Evolutionary conservation across 2,797 vertebrate species (phyloP).

Genomic region (Myotis pilosus): DNA sequence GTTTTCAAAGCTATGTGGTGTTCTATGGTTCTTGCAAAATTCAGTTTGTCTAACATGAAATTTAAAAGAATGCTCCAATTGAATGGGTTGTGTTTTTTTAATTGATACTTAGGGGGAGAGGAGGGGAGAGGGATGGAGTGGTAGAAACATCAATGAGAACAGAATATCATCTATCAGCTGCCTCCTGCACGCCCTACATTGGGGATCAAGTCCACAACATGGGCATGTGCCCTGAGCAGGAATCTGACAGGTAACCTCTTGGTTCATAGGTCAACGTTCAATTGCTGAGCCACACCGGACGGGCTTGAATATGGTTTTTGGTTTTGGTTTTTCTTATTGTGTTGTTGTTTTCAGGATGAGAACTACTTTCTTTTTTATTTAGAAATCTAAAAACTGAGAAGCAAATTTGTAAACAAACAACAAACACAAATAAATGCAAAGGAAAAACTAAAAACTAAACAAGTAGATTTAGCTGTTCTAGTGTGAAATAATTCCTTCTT

Average conservation of each 20-base stretch:
- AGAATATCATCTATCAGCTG: too few species aligned
- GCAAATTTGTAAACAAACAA: background rate
- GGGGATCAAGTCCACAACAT: too few species aligned
- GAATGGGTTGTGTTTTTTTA: background rate
- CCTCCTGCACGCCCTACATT: too few species aligned
- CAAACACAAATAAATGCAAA: background rate
- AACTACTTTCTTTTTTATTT: background rate
- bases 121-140: too few species aligned
- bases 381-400: background rate
- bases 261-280: too few species aligned
- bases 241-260: too few species aligned
- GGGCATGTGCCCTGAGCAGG: too few species aligned
- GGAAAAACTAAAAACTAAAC: background rate
- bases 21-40: background rate
- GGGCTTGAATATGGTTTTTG: too few species aligned
- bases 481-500: background rate
- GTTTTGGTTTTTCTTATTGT: too few species aligned
- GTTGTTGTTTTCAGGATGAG: background rate
- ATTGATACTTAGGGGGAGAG: too few species aligned
- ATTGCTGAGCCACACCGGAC: too few species aligned
- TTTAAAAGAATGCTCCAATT: background rate
- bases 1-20: background rate
- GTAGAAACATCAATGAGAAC: too few species aligned
- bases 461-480: background rate
- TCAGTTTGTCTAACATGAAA: background rate